Conservation (phyloP, 2,113 vertebrate genomes). For the Lepus timidus region DNA sequence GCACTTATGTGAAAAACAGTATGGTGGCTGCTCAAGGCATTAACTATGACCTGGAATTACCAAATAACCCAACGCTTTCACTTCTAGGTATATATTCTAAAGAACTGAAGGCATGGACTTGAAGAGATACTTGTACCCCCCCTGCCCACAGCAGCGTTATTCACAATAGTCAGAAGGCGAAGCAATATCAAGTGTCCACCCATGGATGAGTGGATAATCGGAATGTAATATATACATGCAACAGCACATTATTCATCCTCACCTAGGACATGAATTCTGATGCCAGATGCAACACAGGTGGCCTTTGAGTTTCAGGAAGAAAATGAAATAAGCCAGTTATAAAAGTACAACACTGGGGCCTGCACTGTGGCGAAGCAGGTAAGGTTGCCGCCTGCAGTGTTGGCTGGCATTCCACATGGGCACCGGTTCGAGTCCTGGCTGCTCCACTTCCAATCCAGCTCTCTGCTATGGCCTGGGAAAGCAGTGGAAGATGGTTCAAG, state of each 20-base stretch:
- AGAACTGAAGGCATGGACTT: background rate
- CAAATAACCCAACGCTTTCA: background rate
- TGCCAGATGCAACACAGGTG: background rate
- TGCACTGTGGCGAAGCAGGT: too few relatives aligned
- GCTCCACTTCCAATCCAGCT: too few relatives aligned
- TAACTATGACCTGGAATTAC: background rate
- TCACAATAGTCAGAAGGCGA: background rate
- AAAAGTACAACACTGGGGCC: background rate
- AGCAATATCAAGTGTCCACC: background rate
- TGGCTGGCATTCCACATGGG: too few relatives aligned
- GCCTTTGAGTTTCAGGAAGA: background rate
- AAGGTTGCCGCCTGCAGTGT: too few relatives aligned
- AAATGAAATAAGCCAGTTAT: background rate
- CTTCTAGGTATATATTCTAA: background rate
- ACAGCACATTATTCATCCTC: background rate
- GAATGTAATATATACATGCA: too few relatives aligned
- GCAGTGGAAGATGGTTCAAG: too few relatives aligned
- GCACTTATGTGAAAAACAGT: background rate
- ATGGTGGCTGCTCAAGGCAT: background rate
- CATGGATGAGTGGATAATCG: too few relatives aligned
- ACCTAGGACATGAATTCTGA: background rate
- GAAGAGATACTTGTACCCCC: background rate
- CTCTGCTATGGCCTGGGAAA: too few relatives aligned
- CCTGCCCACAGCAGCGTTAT: background rate
- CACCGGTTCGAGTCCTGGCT: too few relatives aligned